Base-by-base conservation (phyloP, 1,140 invertebrate genomes). In the Harlomillsia oculata region DNA sequence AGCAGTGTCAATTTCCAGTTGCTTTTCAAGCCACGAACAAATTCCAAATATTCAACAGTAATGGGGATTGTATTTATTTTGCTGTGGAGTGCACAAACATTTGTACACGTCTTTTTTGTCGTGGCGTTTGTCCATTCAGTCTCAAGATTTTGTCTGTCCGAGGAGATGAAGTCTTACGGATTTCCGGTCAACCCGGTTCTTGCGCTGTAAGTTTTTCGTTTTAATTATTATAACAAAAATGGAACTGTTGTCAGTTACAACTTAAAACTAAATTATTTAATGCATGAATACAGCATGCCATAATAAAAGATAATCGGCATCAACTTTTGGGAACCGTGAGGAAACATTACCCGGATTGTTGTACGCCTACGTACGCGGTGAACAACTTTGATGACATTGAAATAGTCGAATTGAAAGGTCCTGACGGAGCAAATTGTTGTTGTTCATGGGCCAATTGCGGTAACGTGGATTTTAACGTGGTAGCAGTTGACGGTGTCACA, bases 31-130 rank as follows among this genome's bases (percentile, higher is more conserved):
- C 56, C 2, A 52, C 49, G 16, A 58, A 53, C 26, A 58, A 43
- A n/a, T 58, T 58, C 25, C 56, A 58, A 52, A 44, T 58, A 13
- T 51, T 58, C 28, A 58, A 58, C 40, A 58, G 48, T 30, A 14
- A 30, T 0, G 56, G 48, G 11, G 56, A 58, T 29, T 58, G 56
- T 25, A 58, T 58, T 14, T 44, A 51, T 29, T 44, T 58, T 34
- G 56, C 40, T 11, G 34, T 39, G 13, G 56, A 58, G 30, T 37
- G 37, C 41, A 50, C 56, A 1, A 52, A 32, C 32, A 32, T 58
- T 16, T 41, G 51, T 16, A 52, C 36, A 13, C 39, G 49, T 4
- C 25, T 58, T 21, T 58, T 56, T 25, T 56, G 54, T n/a, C 46
- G 56, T 26, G 56, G 56, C 0, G 50, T 43, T 0, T 37, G 48